These are phyloP conservation scores for Esperia sulphurella DNA, from an alignment of 2,888 invertebrate species.

Conservation along the genomic window DNA sequence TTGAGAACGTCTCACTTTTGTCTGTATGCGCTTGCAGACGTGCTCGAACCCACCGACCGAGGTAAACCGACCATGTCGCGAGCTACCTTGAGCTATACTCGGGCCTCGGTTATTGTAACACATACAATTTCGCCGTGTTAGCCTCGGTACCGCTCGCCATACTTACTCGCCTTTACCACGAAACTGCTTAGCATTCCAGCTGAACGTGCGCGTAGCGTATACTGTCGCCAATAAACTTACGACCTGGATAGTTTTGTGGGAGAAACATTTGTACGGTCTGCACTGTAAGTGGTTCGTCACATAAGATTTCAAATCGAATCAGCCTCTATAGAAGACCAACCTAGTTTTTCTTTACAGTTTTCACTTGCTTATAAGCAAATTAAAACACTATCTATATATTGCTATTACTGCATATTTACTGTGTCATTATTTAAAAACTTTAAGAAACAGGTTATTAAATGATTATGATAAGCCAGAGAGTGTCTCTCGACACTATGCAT, in stretches of 20 bases:
- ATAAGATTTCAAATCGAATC: too few species aligned
- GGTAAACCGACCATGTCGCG: constrained; percentile 37
- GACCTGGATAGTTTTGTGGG: constrained; percentile 64
- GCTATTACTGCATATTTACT: too few species aligned
- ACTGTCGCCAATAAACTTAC: constrained; percentile 65
- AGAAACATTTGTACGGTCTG: constrained; percentile 9
- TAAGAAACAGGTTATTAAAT: too few species aligned
- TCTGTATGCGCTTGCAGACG: constrained; percentile 48
- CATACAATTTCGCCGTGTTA: constrained; percentile 24
- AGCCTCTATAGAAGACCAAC: too few species aligned
- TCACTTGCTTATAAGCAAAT: too few species aligned
- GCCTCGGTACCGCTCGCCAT: constrained; percentile 42
- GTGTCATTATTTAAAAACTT: too few species aligned
- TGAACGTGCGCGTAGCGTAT: constrained; percentile 43
- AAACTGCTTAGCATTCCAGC: constrained; percentile 74
- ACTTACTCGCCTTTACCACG: constrained; percentile 51
- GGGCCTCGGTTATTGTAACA: neutral
- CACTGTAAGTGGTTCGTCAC: too few species aligned
- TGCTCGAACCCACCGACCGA: constrained; percentile 39
- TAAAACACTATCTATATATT: too few species aligned
- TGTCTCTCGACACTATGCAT: too few species aligned
- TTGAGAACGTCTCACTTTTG: constrained; percentile 62
- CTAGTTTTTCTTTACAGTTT: too few species aligned
- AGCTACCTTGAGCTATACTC: neutral
- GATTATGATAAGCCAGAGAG: too few species aligned